Evolutionary conservation across 2,113 vertebrate species (phyloP), one percentile per base, ranked within the genome.

Genomic region (Salvelinus fontinalis): DNA sequence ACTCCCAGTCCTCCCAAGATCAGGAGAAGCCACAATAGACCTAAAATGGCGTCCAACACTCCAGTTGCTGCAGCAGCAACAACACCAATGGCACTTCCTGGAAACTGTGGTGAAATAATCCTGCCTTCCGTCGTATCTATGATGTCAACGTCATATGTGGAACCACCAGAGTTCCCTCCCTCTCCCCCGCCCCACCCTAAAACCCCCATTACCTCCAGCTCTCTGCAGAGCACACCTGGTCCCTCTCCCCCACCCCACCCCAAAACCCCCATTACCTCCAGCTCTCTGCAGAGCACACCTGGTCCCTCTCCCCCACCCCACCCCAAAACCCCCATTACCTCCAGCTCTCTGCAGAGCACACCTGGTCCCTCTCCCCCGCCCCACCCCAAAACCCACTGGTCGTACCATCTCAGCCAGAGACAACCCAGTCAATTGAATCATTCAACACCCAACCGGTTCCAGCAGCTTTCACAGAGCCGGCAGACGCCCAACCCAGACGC

Each of bases 361-460:
- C 57, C 75, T 9, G 26, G 54, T 3, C 12, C 6, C 0, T 12
- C 64, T 0, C 3, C 64, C 1, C 5, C 74, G 1, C 22, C 34
- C n/a, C 12, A 60, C 39, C 76, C 72, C 20, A 79, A 18, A 12
- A 27, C 54, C 3, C 81, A 85, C 85, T 89, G 86, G 89, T 68
- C 78, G 70, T 83, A 79, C 81, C 70, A 96, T 69, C 51, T 95
- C 69, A 93, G 68, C 76, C 6, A 0, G 57, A 2, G 22, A 12
- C 24, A 0, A n/a, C 24, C 7, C 20, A 14, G 12, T 2, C 73
- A 13, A 7, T 72, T 49, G 0, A 0, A 57, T 68, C 82, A 76
- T 49, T 85, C 87, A 0, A 83, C 78, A 59, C 93, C 89, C 5
- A 71, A 79, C 79, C 81, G 68, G 1, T 48, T 79, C 14, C 39